These are phyloP conservation scores for Meleagris gallopavo DNA, from an alignment of 2,113 vertebrate species.

Conservation along the genomic window DNA sequence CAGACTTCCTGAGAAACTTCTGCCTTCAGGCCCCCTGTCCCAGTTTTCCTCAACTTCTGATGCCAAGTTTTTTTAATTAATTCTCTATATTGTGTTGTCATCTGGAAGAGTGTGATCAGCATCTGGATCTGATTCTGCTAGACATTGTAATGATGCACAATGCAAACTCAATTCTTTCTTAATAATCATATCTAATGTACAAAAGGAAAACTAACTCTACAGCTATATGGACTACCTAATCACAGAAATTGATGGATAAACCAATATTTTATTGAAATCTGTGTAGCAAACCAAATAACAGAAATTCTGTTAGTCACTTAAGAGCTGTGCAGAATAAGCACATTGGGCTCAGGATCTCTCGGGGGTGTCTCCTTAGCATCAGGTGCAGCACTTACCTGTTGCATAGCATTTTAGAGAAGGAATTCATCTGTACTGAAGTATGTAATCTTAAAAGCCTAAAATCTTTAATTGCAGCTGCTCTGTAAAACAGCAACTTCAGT, in stretches of 20 bases:
- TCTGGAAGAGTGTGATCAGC: neutral
- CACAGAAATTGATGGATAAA: neutral
- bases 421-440: neutral
- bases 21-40: neutral
- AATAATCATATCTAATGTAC: neutral
- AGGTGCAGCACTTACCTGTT: fast-evolving
- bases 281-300: neutral
- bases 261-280: neutral
- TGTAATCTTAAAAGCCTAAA: neutral
- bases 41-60: neutral
- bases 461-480: neutral
- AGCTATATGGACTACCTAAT: neutral
- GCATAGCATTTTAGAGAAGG: neutral
- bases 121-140: neutral
- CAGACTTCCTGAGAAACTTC: neutral
- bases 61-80: neutral
- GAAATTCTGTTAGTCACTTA: neutral
- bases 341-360: neutral
- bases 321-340: neutral
- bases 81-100: neutral
- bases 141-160: fast-evolving
- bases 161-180: neutral
- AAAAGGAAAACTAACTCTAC: neutral
- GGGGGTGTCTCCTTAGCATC: neutral
- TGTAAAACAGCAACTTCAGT: neutral